Percentiles rank a stretch among this genome's conserved stretches.
Conservation (phyloP, 2,113 vertebrate species). For the Gallinago paraguaiae region DNA sequence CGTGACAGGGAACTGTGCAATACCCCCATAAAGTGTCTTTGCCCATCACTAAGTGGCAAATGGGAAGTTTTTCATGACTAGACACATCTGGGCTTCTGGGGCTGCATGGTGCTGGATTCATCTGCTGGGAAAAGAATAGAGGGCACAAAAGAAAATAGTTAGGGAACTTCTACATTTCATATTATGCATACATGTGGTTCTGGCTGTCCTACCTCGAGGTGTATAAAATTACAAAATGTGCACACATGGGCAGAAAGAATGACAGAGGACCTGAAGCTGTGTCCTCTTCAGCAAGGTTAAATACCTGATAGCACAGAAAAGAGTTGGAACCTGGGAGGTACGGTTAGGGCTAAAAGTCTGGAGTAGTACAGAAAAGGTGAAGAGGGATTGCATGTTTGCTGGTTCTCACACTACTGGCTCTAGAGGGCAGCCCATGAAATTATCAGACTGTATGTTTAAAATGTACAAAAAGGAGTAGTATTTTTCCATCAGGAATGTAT, state of each 20-base stretch:
- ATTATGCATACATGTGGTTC: rapidly evolving
- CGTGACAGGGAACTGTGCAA: neutral
- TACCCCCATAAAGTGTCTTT: neutral
- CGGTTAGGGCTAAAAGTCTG: neutral
- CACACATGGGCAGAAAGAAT: neutral
- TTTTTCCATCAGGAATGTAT: neutral
- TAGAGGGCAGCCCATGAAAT: neutral
- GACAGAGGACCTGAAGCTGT: neutral
- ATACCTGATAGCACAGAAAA: neutral
- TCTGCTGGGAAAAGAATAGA: neutral
- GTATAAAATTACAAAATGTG: neutral
- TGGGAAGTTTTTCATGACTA: neutral
- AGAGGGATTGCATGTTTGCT: neutral
- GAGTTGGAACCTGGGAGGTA: neutral
- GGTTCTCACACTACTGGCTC: neutral
- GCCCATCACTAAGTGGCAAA: neutral
- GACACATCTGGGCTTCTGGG: neutral
- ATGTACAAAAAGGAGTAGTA: neutral
- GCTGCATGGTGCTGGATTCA: neutral
- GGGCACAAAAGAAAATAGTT: neutral
- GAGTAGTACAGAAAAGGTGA: neutral
- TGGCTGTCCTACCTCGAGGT: neutral
- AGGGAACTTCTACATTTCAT: neutral
- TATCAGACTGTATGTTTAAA: neutral
- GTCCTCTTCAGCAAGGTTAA: neutral